These are phyloP conservation scores for Alligator sinensis DNA, from an alignment of 2,113 vertebrate genomes.

Conservation along the genomic window DNA sequence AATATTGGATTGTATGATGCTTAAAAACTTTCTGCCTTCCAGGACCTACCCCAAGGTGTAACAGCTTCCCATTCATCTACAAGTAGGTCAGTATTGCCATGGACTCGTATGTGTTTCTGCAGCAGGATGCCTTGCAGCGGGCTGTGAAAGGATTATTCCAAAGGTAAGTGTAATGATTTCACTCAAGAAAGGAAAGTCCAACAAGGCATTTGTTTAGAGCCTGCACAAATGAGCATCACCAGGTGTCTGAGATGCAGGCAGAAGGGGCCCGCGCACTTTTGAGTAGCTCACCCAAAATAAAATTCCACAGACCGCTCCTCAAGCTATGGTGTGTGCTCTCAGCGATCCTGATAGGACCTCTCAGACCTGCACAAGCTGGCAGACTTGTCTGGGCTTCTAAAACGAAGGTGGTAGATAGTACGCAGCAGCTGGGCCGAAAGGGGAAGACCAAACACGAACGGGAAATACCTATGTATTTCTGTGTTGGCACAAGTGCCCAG, in stretches of 20 bases:
- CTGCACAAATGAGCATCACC: background rate
- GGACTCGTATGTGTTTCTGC: slow-evolving; percentile 43
- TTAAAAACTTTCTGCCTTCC: slow-evolving; percentile 5
- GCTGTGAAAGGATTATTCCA: slow-evolving; percentile 25
- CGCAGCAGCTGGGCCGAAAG: background rate
- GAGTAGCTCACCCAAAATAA: background rate
- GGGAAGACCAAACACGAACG: rapidly evolving
- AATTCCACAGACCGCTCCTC: rapidly evolving
- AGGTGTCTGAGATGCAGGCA: background rate
- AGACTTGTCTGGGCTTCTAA: background rate
- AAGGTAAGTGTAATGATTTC: background rate
- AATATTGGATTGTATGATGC: slow-evolving; percentile 3
- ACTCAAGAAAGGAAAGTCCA: background rate
- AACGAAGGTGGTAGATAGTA: background rate
- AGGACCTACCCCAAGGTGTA: background rate
- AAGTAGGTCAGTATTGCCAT: slow-evolving; percentile 36
- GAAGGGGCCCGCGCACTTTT: background rate
- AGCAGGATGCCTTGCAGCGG: slow-evolving; percentile 38
- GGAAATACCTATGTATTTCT: background rate
- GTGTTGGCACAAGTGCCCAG: background rate
- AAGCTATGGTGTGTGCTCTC: background rate
- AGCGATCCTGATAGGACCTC: background rate
- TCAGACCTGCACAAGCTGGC: background rate
- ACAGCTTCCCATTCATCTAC: slow-evolving; percentile 45
- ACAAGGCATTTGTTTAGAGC: background rate